Evolutionary conservation across 92 coral and sea anemone species (phyloP).

Genomic region (Micromussa lordhowensis): DNA sequence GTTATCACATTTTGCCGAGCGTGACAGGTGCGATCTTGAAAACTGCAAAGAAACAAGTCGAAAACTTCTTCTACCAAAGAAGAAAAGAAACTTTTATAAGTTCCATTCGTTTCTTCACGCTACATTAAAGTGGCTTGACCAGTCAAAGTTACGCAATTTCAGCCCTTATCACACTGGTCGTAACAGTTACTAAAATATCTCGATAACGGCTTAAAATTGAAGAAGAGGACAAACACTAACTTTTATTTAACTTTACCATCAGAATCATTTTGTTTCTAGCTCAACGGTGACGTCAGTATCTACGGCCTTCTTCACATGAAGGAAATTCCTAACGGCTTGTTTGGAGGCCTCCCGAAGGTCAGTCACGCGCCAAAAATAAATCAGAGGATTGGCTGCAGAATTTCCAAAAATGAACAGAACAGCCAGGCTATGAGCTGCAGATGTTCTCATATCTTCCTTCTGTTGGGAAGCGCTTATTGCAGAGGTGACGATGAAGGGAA

Average conservation of each 20-base stretch:
- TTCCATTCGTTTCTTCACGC: too few relatives aligned
- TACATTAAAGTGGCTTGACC: too few relatives aligned
- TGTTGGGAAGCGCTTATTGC: slow-evolving; percentile 17
- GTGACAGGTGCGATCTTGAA: too few relatives aligned
- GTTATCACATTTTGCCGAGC: too few relatives aligned
- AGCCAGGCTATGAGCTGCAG: slow-evolving; percentile 11
- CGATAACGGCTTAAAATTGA: too few relatives aligned
- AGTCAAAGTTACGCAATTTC: too few relatives aligned
- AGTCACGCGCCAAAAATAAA: slow-evolving; percentile 30
- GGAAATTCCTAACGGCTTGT: slow-evolving; percentile 11
- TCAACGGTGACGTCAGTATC: background rate
- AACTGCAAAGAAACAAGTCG: too few relatives aligned
- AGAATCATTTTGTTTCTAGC: background rate
- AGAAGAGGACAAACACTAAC: background rate
- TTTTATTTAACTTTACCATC: background rate
- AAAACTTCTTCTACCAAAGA: too few relatives aligned
- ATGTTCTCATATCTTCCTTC: slow-evolving; percentile 26
- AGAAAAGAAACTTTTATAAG: too few relatives aligned
- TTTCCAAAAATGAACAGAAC: slow-evolving; percentile 17
- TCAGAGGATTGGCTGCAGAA: slow-evolving; percentile 23
- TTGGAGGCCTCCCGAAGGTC: slow-evolving; percentile 13
- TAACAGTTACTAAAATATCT: too few relatives aligned
- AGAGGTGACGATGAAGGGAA: slow-evolving; percentile 25
- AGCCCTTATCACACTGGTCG: too few relatives aligned
- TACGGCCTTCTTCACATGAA: background rate